Evolutionary conservation across 1,140 invertebrate genomes (phyloP).

Genomic region (Holotrichia oblita): DNA sequence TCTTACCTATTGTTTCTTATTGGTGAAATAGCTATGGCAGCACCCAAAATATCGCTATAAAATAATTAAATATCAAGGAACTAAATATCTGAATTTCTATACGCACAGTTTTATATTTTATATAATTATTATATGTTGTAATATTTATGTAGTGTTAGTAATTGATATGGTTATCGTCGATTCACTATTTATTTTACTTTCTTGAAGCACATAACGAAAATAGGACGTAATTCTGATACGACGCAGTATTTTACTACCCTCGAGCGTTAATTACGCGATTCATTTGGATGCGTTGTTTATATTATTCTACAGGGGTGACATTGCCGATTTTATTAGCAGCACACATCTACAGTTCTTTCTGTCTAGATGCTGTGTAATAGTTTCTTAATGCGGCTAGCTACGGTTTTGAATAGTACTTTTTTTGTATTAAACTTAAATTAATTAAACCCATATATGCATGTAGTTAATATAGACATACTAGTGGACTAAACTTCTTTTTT

Average conservation of each 20-base stretch:
- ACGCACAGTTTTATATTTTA: not conserved
- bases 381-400: no score
- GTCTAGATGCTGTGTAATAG: no score
- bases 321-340: not conserved
- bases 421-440: no score
- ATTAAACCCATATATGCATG: no score
- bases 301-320: not conserved
- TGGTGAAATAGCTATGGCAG: no score
- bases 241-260: not conserved
- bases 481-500: no score
- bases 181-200: not conserved
- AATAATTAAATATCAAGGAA: no score
- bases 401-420: no score
- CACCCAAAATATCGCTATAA: no score
- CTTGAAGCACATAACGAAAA: not conserved
- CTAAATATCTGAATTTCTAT: not conserved
- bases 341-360: no score
- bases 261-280: constrained; percentile 5
- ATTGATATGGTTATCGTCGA: not conserved
- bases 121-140: not conserved
- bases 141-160: not conserved
- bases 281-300: not conserved
- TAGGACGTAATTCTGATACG: not conserved
- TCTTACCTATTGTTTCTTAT: no score
- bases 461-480: no score